Evolutionary conservation across 2,113 vertebrate genomes (phyloP).

Genomic region (Pandion haliaetus): DNA sequence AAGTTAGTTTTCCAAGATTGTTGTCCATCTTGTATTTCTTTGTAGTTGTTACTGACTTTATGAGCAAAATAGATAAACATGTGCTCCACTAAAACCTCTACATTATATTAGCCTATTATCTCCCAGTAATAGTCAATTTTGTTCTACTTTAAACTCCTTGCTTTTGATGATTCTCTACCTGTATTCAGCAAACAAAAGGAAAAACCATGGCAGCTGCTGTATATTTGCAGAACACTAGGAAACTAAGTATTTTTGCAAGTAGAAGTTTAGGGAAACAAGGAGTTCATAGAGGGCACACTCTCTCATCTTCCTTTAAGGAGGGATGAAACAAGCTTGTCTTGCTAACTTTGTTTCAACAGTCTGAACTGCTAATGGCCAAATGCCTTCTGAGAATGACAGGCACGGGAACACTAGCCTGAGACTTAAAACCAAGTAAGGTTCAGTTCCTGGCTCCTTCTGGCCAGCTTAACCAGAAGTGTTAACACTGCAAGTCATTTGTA

Average conservation of each 20-base stretch:
- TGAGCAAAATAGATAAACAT: not conserved
- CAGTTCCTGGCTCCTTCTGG: too few species aligned
- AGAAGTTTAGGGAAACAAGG: not conserved
- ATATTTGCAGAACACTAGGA: not conserved
- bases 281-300: not conserved
- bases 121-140: not conserved
- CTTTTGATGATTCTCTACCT: not conserved
- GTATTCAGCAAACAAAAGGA: not conserved
- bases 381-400: not conserved
- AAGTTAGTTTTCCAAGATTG: not conserved
- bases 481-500: not conserved
- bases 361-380: not conserved
- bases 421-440: not conserved
- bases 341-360: not conserved
- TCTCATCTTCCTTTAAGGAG: not conserved
- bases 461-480: not conserved
- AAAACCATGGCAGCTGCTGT: not conserved
- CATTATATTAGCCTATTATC: not conserved
- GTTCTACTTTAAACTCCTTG: not conserved
- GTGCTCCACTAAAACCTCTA: not conserved
- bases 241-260: not conserved
- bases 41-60: not conserved
- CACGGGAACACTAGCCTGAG: rapidly evolving
- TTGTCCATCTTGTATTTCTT: not conserved
- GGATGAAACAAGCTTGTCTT: not conserved